Evolutionary conservation across 2,797 vertebrate genomes (phyloP).

Genomic region (Polyboroides typus): DNA sequence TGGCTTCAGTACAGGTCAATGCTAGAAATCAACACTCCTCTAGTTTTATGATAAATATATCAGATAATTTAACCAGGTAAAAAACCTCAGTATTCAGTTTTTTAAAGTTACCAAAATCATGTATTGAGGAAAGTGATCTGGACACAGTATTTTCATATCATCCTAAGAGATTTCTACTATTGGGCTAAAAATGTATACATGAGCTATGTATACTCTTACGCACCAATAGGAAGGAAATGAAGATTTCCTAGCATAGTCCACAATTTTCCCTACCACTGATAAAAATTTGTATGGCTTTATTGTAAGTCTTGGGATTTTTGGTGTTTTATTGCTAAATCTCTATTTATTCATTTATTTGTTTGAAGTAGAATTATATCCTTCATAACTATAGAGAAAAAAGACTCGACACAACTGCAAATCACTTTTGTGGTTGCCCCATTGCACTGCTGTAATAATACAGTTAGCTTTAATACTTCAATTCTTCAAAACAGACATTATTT

Average conservation of each 20-base stretch:
- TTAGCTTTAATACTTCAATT: not conserved
- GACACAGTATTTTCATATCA: not conserved
- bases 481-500: not conserved
- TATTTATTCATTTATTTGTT: not conserved
- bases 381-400: not conserved
- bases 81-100: not conserved
- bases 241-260: not conserved
- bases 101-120: not conserved
- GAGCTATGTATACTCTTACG: not conserved
- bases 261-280: not conserved
- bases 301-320: not conserved
- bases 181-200: not conserved
- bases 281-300: not conserved
- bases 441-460: not conserved
- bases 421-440: not conserved
- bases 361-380: not conserved
- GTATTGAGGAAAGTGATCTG: not conserved
- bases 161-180: not conserved
- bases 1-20: not conserved
- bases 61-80: not conserved
- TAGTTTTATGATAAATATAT: not conserved
- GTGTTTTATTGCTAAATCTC: not conserved
- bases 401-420: not conserved
- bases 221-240: not conserved
- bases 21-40: not conserved